Conservation (phyloP, 1,140 invertebrate genomes). For the Aphidius gifuensis region DNA sequence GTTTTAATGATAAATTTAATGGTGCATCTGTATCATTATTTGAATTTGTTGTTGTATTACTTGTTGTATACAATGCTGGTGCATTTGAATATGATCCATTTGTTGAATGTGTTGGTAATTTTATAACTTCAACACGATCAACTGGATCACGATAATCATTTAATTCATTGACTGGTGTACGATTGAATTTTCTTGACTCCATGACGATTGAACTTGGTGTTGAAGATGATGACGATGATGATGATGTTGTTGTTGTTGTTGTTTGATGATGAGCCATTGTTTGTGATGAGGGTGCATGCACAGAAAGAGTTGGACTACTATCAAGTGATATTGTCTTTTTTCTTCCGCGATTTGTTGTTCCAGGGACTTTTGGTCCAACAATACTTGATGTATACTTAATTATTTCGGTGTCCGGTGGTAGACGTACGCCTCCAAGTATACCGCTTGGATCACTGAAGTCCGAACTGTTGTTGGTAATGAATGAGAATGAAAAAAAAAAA, state of each 20-base stretch:
- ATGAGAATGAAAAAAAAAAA: neutral
- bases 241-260: slow-evolving; percentile 36
- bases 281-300: slow-evolving; percentile 53
- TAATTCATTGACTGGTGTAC: slow-evolving; percentile 41
- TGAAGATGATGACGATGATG: too few species aligned
- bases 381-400: slow-evolving; percentile 85
- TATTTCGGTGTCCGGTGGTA: slow-evolving; percentile 85
- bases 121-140: slow-evolving; percentile 75
- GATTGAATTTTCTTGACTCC: slow-evolving; percentile 50
- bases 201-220: slow-evolving; percentile 35
- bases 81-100: slow-evolving; percentile 54
- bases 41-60: slow-evolving; percentile 50
- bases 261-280: slow-evolving; percentile 46
- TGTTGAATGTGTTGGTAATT: slow-evolving; percentile 62
- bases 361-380: slow-evolving; percentile 76
- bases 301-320: slow-evolving; percentile 72
- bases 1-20: slow-evolving; percentile 76
- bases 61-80: slow-evolving; percentile 48
- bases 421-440: slow-evolving; percentile 72
- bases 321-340: slow-evolving; percentile 85
- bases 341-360: slow-evolving; percentile 75
- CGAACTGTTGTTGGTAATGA: slow-evolving; percentile 12
- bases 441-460: slow-evolving; percentile 70
- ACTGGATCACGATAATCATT: slow-evolving; percentile 46
- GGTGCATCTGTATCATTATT: slow-evolving; percentile 67